A percentile compares a stretch with the other conserved stretches of the same genome.
These are phyloP conservation scores for Antheraea yamamai DNA, from an alignment of 2,888 invertebrate genomes.

Conservation along the genomic window DNA sequence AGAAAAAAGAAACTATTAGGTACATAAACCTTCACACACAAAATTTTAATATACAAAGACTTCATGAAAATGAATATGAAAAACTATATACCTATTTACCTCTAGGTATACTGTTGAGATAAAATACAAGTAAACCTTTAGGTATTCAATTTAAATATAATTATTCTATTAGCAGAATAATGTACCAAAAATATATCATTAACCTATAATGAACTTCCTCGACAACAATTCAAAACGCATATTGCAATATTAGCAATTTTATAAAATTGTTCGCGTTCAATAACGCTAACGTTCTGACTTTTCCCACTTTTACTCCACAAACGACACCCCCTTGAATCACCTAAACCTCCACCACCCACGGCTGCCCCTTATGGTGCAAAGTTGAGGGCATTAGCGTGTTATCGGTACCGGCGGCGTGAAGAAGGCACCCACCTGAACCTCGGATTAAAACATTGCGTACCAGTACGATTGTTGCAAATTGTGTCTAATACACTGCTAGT, in stretches of 20 bases:
- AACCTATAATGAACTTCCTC: background rate
- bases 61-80: too few species aligned
- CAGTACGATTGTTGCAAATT: slow-evolving; percentile 38
- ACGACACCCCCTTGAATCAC: slow-evolving; percentile 45
- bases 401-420: slow-evolving; percentile 78
- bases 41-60: too few species aligned
- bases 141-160: too few species aligned
- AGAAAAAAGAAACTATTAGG: background rate
- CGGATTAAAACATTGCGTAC: slow-evolving; percentile 47
- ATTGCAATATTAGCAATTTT: slow-evolving; percentile 51
- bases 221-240: slow-evolving; percentile 44
- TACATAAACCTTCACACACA: background rate
- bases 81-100: too few species aligned
- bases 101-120: too few species aligned
- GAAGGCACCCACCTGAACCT: slow-evolving; percentile 78
- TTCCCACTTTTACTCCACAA: slow-evolving; percentile 75
- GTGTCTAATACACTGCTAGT: slow-evolving; percentile 42
- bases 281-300: slow-evolving; percentile 78
- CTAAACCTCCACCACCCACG: slow-evolving; percentile 36
- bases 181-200: background rate
- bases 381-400: slow-evolving; percentile 83
- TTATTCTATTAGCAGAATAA: too few species aligned
- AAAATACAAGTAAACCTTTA: too few species aligned
- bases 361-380: slow-evolving; percentile 77
- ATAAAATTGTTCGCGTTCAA: slow-evolving; percentile 79